A percentile compares a stretch with the other conserved stretches of the same genome.
phyloP scores from a whole-genome alignment of 1,140 invertebrate genomes.

The Drosophila punjabiensis region DNA sequence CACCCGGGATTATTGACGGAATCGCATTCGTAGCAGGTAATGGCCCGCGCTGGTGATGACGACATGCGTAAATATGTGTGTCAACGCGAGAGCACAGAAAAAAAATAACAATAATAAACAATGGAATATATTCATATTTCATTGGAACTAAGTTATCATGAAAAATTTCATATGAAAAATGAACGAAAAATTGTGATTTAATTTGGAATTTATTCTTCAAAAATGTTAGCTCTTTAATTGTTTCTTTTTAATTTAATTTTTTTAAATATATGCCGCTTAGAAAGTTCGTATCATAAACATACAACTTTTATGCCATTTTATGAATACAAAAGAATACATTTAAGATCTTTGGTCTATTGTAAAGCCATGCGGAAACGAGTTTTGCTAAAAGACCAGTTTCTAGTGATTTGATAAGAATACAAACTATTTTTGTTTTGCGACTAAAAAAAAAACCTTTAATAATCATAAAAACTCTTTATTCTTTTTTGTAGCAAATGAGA shows the following conservation, averaged over 20 bases:
- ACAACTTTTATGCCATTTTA: not conserved
- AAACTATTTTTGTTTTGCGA: not conserved
- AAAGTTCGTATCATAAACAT: not conserved
- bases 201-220: not conserved
- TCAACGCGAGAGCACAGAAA: conserved; percentile 36
- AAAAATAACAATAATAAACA: conserved; percentile 7
- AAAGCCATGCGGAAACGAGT: not conserved
- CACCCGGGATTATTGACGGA: conserved; percentile 70
- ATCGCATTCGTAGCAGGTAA: conserved; percentile 80
- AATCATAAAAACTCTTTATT: not conserved
- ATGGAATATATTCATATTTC: not conserved
- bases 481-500: not conserved
- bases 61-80: conserved; percentile 67
- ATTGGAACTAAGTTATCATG: not conserved
- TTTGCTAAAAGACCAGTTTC: conserved; percentile 1
- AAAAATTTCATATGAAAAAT: not conserved
- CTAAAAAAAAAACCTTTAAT: not conserved
- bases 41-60: conserved; percentile 72
- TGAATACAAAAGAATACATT: conserved; percentile 7
- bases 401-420: conserved; percentile 2
- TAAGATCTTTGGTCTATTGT: not conserved
- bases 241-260: not conserved
- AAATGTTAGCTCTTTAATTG: not conserved
- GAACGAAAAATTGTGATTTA: too few species aligned
- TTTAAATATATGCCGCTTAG: not conserved